Evolutionary conservation across 2,113 vertebrate species (phyloP), one percentile per base, ranked within the genome.

Genomic region (Apteryx mantelli): DNA sequence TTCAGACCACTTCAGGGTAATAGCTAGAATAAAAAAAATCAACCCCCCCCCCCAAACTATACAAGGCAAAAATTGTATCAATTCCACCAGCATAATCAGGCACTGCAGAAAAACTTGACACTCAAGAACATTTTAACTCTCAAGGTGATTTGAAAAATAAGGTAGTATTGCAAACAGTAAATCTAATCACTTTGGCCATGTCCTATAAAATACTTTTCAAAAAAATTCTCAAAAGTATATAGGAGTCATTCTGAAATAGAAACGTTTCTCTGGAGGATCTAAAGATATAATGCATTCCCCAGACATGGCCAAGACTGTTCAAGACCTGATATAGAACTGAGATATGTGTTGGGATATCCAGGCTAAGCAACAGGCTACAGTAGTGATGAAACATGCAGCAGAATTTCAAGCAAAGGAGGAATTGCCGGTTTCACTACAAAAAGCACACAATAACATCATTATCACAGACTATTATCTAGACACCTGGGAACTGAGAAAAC

Each of bases 141-240:
- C 50, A 73, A 91, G n/a, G 61, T 69, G 78, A 92, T 75, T 84
- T 89, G 87, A 91, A 92, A 95, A 91, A 91, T 82, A 87, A 61
- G 78, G 81, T 73, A 84, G 36, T 26, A 52, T 50, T 82, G 48
- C 24, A 71, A 36, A 71, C 8, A 34, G 46, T 0, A 0, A 96
- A 38, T 69, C 7, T 89, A 80, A 95, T 73, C 50, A 61, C 56
- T 79, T 71, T 9, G 34, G 18, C 21, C 64, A 9, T 46, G 8
- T 53, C 50, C 38, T 73, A 38, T 3, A 76, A 71, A 88, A 58
- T 24, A 70, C 8, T 77, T 80, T 14, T 60, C 1, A 2, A 9
- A 53, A 86, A 87, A 36, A 16, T 88, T 73, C 87, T 80, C 40
- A 65, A 22, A 91, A 87, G 32, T 48, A 65, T 12, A 5, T 48